phyloP scores from a whole-genome alignment of 35 echinoderm and acorn worm species.

The Hemicentrotus pulcherrimus region DNA sequence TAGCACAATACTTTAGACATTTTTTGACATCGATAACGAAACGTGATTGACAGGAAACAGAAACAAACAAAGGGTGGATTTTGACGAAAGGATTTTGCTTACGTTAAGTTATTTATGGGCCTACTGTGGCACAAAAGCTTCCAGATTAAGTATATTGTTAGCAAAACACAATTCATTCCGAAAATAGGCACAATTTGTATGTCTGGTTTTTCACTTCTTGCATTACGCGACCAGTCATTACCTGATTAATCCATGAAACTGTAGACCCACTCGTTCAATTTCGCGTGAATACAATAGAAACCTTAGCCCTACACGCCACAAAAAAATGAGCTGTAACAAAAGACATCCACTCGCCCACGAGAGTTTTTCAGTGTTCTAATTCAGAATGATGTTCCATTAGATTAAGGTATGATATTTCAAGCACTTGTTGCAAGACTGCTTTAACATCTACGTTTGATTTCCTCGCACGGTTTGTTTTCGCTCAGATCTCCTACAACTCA shows the following conservation, averaged over 20 bases:
- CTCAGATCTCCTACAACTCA: not conserved
- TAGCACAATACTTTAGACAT: no score
- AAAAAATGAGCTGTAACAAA: not conserved
- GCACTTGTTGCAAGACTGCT: not conserved
- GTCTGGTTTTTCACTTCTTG: not conserved
- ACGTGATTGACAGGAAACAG: no score
- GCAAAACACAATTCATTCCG: not conserved
- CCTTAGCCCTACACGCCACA: not conserved
- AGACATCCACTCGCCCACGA: conserved; percentile 6
- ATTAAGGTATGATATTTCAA: not conserved
- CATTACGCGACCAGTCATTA: not conserved
- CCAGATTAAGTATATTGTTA: not conserved
- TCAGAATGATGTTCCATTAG: not conserved
- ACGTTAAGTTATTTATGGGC: not conserved
- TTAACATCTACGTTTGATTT: not conserved
- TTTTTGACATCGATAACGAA: no score
- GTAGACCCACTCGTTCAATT: not conserved
- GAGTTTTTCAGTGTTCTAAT: not conserved
- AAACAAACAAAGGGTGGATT: not conserved
- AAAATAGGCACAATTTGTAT: not conserved
- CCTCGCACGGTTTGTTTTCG: not conserved
- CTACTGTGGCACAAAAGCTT: not conserved
- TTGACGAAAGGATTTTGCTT: not conserved
- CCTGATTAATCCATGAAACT: conserved; percentile 18
- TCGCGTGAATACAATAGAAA: not conserved